These are phyloP conservation scores for Ennomos fuscantarius DNA, from an alignment of 2,888 invertebrate genomes.

Conservation along the genomic window DNA sequence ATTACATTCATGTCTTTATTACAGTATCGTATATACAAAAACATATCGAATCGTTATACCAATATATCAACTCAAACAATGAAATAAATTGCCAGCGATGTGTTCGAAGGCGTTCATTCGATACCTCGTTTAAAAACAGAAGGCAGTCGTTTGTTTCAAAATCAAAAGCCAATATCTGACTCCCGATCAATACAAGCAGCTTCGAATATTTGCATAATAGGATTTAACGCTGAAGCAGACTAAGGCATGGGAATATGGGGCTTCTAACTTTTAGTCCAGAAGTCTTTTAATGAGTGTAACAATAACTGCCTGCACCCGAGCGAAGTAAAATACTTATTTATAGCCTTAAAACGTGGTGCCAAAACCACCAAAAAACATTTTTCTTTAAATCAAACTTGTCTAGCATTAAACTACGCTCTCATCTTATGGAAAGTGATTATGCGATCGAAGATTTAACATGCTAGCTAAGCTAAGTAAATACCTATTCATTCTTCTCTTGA, in stretches of 20 bases:
- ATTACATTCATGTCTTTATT: too few relatives aligned
- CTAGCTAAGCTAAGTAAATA: too few relatives aligned
- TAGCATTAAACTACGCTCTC: too few relatives aligned
- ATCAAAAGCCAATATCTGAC: slow-evolving; percentile 79
- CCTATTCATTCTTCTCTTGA: too few relatives aligned
- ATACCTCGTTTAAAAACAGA: slow-evolving; percentile 70
- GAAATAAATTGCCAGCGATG: slow-evolving; percentile 5
- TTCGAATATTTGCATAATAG: slow-evolving; percentile 81
- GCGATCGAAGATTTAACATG: too few relatives aligned
- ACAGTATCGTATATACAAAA: too few relatives aligned
- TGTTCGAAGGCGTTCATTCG: slow-evolving; percentile 42
- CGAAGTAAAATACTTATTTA: too few relatives aligned
- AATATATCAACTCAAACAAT: slow-evolving; percentile 3
- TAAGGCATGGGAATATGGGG: neutral
- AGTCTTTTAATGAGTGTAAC: neutral
- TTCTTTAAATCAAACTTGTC: too few relatives aligned
- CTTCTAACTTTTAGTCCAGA: neutral
- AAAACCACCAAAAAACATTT: too few relatives aligned
- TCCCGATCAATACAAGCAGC: slow-evolving; percentile 73
- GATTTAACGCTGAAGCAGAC: slow-evolving; percentile 53
- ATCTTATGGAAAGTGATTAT: too few relatives aligned
- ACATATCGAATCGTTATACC: too few relatives aligned
- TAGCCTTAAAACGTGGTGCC: too few relatives aligned
- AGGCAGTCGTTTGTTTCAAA: slow-evolving; percentile 75
- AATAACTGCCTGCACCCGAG: neutral